Evolutionary conservation across 2,113 vertebrate species (phyloP), one percentile per base, ranked within the genome.

Genomic region (Myocastor coypus): DNA sequence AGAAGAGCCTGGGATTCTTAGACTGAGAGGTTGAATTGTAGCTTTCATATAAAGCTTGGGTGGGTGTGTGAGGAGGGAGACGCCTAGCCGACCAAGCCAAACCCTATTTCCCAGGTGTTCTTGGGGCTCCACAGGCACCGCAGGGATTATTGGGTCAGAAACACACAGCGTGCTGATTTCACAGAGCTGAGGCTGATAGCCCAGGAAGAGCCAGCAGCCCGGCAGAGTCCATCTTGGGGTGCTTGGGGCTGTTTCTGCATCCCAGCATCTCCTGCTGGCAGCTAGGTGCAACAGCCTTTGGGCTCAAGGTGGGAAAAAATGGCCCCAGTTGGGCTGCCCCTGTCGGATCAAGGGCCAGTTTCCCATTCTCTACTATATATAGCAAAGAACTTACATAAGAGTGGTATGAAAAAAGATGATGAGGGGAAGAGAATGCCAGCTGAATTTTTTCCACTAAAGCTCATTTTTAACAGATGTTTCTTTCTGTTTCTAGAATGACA

Each of bases 381-480:
- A 97, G 97, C 94, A 96, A 91, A 52, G 95, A 83, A 92, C 94
- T 98, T 97, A 92, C 88, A 68, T 96, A 97, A 93, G 89, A 90
- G 80, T 80, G 87, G 94, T 95, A 66, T 95, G 97, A 92, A 92
- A 91, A 87, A 90, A 96, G 84, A 97, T 66, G 59, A 92, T 73
- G 7, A 83, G 83, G 91, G 90, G 92, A 92, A 95, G 97, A 97
- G 94, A 97, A 61, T 95, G 66, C 84, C 95, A 91, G 77, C 80
- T 97, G 93, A 98, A 98, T 98, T 98, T 98, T 98, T 98, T 98
- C 98, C 97, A 95, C 96, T 97, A 84, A 92, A 97, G 96, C 94
- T 99, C 95, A 98, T 98, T 98, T 97, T 98, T 97, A 96, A 95
- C 96, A 98, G 97, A 97, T 98, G 63, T 92, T 97, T 98, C 97